Evolutionary conservation across 2,113 vertebrate species (phyloP).

Genomic region (Pogonocichla stellata): DNA sequence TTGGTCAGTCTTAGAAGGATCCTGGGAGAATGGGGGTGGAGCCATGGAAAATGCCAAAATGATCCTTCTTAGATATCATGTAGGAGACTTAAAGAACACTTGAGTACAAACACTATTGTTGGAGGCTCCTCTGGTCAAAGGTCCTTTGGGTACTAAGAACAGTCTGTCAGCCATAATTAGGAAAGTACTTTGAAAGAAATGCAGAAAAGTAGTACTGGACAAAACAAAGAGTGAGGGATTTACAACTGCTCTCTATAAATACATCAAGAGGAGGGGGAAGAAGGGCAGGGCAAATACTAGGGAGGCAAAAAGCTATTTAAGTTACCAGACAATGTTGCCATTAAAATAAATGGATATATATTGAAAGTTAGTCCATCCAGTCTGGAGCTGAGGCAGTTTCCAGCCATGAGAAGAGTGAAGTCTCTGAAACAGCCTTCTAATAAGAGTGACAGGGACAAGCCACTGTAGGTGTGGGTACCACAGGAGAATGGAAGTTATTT

Average conservation of each 20-base stretch:
- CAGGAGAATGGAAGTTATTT: background rate
- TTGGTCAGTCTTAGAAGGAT: background rate
- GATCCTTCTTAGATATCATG: background rate
- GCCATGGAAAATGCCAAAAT: background rate
- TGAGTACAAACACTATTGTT: background rate
- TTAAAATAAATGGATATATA: constrained; percentile 63
- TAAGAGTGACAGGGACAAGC: background rate
- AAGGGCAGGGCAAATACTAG: constrained; percentile 56
- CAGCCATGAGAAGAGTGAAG: background rate
- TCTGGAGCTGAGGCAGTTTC: background rate
- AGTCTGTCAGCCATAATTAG: background rate
- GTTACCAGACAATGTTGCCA: constrained; percentile 60
- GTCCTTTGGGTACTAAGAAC: background rate
- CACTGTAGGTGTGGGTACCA: background rate
- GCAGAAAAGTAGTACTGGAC: background rate
- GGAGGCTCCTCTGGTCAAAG: background rate
- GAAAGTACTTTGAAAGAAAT: background rate
- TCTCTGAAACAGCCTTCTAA: background rate
- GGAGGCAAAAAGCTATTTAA: constrained; percentile 56
- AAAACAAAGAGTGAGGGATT: constrained; percentile 26
- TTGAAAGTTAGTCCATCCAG: background rate
- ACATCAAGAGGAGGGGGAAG: constrained; percentile 35
- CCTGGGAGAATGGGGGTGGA: background rate
- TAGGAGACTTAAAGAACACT: background rate
- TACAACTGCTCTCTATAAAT: constrained; percentile 58